Conservation (phyloP, 2,113 vertebrate genomes). For the Pycnonotus jocosus region DNA sequence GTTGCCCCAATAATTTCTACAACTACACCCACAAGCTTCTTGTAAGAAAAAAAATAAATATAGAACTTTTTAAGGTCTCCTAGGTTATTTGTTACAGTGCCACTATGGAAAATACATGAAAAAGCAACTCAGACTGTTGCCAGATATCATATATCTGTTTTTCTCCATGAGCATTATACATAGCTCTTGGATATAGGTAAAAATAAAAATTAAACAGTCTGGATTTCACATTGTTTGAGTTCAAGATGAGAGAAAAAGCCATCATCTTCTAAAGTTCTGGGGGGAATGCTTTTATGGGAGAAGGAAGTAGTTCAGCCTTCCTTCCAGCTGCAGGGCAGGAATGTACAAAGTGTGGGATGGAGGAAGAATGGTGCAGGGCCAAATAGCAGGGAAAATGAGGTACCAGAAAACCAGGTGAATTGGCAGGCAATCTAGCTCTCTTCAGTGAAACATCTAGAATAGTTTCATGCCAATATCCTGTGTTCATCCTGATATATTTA, state of each 20-base stretch:
- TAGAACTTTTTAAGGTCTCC: background rate
- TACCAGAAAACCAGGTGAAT: background rate
- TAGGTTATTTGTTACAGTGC: background rate
- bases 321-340: background rate
- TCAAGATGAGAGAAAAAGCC: background rate
- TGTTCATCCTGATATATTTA: background rate
- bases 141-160: background rate
- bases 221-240: constrained; percentile 2
- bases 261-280: background rate
- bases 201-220: background rate
- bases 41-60: rapidly evolving
- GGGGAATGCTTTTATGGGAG: background rate
- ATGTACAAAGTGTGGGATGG: background rate
- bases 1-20: background rate
- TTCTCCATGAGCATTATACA: background rate
- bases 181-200: background rate
- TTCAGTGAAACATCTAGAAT: background rate
- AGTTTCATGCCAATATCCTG: background rate
- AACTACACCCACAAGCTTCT: background rate
- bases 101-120: background rate
- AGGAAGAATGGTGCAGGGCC: background rate
- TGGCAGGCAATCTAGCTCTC: background rate
- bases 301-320: background rate
- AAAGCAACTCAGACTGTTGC: background rate
- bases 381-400: background rate